Conservation (phyloP, 1,140 invertebrate genomes). For the Drosophila yakuba region DNA sequence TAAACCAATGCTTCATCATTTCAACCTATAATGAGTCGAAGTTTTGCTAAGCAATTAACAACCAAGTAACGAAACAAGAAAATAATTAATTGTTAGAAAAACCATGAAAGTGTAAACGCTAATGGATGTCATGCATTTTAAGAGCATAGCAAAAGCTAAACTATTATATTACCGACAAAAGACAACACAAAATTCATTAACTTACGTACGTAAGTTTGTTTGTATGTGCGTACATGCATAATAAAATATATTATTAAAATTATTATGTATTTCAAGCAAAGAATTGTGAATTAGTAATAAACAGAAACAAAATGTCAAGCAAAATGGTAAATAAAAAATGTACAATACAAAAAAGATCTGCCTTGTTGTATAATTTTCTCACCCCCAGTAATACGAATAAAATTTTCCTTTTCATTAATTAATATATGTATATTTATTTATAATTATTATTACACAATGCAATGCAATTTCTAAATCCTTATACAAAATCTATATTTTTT, state of each 20-base stretch:
- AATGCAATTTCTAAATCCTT: conserved; percentile 63
- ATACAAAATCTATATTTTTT: conserved; percentile 74
- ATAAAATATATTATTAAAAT: conserved; percentile 74
- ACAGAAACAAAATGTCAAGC: conserved; percentile 66
- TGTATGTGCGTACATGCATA: conserved; percentile 61
- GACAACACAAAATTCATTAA: conserved; percentile 42
- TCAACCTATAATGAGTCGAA: conserved; percentile 43
- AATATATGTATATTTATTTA: conserved; percentile 53
- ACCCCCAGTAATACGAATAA: not conserved
- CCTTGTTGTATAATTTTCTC: not conserved
- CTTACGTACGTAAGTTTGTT: conserved; percentile 42
- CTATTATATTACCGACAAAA: conserved; percentile 59
- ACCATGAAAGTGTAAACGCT: conserved; percentile 40
- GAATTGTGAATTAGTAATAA: conserved; percentile 82
- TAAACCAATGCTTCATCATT: conserved; percentile 42
- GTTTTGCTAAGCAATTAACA: conserved; percentile 46
- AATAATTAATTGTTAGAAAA: conserved; percentile 35
- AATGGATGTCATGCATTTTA: conserved; percentile 56
- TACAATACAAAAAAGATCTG: conserved; percentile 16
- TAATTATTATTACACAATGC: conserved; percentile 54
- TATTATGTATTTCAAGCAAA: conserved; percentile 80
- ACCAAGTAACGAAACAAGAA: conserved; percentile 35
- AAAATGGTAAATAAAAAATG: conserved; percentile 79
- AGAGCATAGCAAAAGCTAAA: conserved; percentile 61
- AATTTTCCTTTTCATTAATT: conserved; percentile 2